These are phyloP conservation scores for Macrostomum cliftonense DNA, from an alignment of 2,888 invertebrate genomes.

Conservation along the genomic window DNA sequence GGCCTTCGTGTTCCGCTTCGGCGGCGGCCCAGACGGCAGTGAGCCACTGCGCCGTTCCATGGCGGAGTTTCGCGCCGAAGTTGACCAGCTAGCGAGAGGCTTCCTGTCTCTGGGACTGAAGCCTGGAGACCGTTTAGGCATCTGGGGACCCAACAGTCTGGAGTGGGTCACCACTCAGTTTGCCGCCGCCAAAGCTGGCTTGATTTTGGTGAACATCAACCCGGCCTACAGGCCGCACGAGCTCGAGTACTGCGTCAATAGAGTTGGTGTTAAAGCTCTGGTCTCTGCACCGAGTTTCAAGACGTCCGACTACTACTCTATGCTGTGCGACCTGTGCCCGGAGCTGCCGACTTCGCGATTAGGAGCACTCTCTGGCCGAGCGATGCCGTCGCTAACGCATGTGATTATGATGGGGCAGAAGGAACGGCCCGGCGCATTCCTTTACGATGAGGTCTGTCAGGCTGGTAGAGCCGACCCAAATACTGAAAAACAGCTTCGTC, in stretches of 20 bases:
- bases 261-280: conserved; percentile 48
- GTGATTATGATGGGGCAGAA: conserved; percentile 44
- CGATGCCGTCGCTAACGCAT: conserved; percentile 39
- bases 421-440: conserved; percentile 31
- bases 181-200: conserved; percentile 53
- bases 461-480: conserved; percentile 34
- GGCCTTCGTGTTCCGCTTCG: conserved; percentile 21
- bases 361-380: background rate
- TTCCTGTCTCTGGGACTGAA: conserved; percentile 50
- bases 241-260: conserved; percentile 50
- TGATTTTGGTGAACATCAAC: conserved; percentile 57
- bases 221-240: conserved; percentile 52
- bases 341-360: conserved; percentile 26
- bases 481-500: conserved; percentile 35
- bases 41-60: conserved; percentile 15
- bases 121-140: conserved; percentile 54
- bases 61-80: conserved; percentile 35
- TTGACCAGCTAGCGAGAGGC: conserved; percentile 53
- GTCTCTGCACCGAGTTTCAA: conserved; percentile 48
- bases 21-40: conserved; percentile 20
- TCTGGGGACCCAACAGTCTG: conserved; percentile 58
- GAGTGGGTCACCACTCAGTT: conserved; percentile 57
- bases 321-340: conserved; percentile 46
- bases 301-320: conserved; percentile 49
- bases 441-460: conserved; percentile 39